A percentile compares a stretch with the other conserved stretches of the same genome.
Evolutionary conservation across 1,140 invertebrate genomes (phyloP).

Genomic region (Diachasmimorpha longicaudata): DNA sequence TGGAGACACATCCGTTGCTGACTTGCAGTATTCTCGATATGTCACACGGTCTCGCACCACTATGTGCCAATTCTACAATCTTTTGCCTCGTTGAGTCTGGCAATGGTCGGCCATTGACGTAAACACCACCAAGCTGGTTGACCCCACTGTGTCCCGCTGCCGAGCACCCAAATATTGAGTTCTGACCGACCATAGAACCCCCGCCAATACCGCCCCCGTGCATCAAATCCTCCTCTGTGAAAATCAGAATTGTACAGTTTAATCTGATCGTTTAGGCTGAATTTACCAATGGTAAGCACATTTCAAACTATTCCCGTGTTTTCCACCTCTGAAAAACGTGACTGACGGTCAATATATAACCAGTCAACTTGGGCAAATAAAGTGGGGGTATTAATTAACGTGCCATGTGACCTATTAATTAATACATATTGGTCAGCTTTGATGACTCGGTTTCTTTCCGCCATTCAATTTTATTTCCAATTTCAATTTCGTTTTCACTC

Average conservation of each 20-base stretch:
- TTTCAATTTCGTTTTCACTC: neutral
- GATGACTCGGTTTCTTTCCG: neutral
- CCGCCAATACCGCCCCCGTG: slow-evolving; percentile 59
- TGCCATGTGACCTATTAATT: neutral
- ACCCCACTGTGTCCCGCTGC: slow-evolving; percentile 93
- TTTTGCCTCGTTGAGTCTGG: slow-evolving; percentile 96
- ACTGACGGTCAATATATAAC: neutral
- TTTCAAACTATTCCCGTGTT: neutral
- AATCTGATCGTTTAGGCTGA: slow-evolving; percentile 20
- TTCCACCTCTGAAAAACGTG: neutral
- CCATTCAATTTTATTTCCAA: neutral
- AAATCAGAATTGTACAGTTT: slow-evolving; percentile 40
- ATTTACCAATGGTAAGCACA: slow-evolving; percentile 11
- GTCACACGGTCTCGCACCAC: slow-evolving; percentile 96
- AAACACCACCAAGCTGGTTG: slow-evolving; percentile 98
- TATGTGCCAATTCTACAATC: slow-evolving; percentile 97
- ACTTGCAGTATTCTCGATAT: slow-evolving; percentile 97
- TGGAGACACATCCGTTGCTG: slow-evolving; percentile 94
- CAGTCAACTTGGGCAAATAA: neutral
- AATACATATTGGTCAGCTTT: neutral
- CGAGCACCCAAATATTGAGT: slow-evolving; percentile 76
- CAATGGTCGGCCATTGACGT: slow-evolving; percentile 95
- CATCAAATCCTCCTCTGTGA: slow-evolving; percentile 62
- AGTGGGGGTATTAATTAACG: neutral
- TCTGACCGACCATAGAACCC: slow-evolving; percentile 64